phyloP scores from a whole-genome alignment of 2,888 invertebrate genomes.

The Meiosimyza platycephala region DNA sequence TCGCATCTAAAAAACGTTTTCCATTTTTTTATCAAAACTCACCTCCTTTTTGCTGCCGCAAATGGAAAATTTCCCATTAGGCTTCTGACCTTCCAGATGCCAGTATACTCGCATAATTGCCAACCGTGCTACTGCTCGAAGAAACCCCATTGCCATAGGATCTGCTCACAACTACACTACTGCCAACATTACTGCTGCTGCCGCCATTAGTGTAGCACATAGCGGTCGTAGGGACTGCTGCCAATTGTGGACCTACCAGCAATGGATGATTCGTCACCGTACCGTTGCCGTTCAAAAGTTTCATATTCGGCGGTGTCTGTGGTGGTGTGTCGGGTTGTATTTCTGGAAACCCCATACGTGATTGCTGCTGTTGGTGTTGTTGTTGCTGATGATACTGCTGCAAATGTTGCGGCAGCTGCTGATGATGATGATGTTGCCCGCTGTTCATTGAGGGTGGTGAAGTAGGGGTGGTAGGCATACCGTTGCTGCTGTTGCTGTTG shows the following conservation, averaged over 20 bases:
- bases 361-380: slow-evolving; percentile 58
- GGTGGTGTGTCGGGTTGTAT: slow-evolving; percentile 90
- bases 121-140: slow-evolving; percentile 24
- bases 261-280: slow-evolving; percentile 62
- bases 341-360: slow-evolving; percentile 82
- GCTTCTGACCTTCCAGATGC: slow-evolving; percentile 36
- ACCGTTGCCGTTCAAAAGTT: slow-evolving; percentile 74
- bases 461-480: slow-evolving; percentile 55
- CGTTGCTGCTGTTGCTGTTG: slow-evolving; percentile 48
- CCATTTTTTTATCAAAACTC: not conserved
- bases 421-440: slow-evolving; percentile 43
- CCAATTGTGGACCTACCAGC: slow-evolving; percentile 60
- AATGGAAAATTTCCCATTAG: slow-evolving; percentile 4
- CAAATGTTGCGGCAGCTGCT: slow-evolving; percentile 43
- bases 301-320: slow-evolving; percentile 94
- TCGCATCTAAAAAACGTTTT: not conserved
- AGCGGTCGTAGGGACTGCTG: slow-evolving; percentile 69
- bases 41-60: no score
- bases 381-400: slow-evolving; percentile 51
- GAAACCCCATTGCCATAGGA: slow-evolving; percentile 27
- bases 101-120: slow-evolving; percentile 35
- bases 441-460: slow-evolving; percentile 59
- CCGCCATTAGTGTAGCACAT: slow-evolving; percentile 65
- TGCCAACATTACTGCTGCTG: slow-evolving; percentile 36
- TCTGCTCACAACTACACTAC: slow-evolving; percentile 21